A percentile compares a stretch with the other conserved stretches of the same genome.
Evolutionary conservation across 2,888 invertebrate genomes (phyloP).

Genomic region (Pachymerium ferrugineum): DNA sequence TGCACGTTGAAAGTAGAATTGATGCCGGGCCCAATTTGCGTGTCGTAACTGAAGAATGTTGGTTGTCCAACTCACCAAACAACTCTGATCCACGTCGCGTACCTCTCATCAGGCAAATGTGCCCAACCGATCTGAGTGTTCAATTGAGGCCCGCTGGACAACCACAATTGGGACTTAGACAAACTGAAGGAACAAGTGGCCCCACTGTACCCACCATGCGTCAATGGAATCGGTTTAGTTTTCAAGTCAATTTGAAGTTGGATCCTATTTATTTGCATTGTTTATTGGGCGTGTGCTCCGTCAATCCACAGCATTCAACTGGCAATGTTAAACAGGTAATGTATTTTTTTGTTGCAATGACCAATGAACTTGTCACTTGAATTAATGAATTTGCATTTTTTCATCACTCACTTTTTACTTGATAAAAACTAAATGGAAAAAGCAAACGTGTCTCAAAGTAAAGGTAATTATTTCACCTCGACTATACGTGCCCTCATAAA

Average conservation of each 20-base stretch:
- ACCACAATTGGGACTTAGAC: neutral
- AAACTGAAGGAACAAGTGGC: slow-evolving; percentile 34
- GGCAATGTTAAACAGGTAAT: slow-evolving; percentile 41
- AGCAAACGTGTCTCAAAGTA: too few species aligned
- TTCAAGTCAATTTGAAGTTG: slow-evolving; percentile 41
- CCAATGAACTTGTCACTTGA: too few species aligned
- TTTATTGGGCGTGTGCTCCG: slow-evolving; percentile 44
- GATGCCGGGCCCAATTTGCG: slow-evolving; percentile 41
- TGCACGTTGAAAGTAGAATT: slow-evolving; percentile 42
- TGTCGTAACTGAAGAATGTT: slow-evolving; percentile 44
- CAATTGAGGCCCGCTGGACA: slow-evolving; percentile 34
- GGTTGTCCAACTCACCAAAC: slow-evolving; percentile 41
- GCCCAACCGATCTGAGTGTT: slow-evolving; percentile 42
- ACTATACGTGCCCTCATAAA: too few species aligned
- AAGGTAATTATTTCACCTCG: too few species aligned
- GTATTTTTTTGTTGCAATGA: too few species aligned
- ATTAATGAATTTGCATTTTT: too few species aligned
- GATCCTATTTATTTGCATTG: slow-evolving; percentile 44
- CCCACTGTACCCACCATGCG: slow-evolving; percentile 36
- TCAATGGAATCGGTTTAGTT: slow-evolving; percentile 42
- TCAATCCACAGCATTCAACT: slow-evolving; percentile 38
- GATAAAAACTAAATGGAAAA: too few species aligned
- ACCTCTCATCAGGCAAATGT: slow-evolving; percentile 42
- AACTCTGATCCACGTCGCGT: slow-evolving; percentile 33
- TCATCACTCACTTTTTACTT: too few species aligned